A percentile compares a stretch with the other conserved stretches of the same genome.
phyloP scores from a whole-genome alignment of 1,140 invertebrate genomes.

The Caenorhabditis briggsae region DNA sequence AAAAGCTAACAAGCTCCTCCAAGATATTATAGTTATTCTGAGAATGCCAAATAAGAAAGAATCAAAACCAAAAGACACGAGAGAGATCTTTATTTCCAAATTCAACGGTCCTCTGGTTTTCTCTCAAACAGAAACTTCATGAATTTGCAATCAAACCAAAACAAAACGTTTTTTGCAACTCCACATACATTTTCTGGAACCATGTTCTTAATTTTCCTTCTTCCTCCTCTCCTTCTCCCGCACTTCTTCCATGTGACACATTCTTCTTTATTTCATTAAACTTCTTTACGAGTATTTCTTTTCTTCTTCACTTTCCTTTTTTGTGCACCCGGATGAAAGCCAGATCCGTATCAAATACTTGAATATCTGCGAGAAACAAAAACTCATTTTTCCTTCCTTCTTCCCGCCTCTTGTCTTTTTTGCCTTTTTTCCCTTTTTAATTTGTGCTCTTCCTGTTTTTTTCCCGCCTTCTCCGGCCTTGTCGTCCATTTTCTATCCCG shows the following conservation, averaged over 20 bases:
- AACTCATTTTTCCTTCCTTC: slow-evolving; percentile 7
- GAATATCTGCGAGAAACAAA: slow-evolving; percentile 34
- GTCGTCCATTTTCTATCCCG: neutral
- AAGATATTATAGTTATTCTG: no score
- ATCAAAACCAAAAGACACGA: neutral
- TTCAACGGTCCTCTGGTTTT: neutral
- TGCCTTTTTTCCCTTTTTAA: slow-evolving; percentile 16
- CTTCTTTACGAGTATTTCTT: neutral
- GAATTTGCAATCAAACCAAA: neutral
- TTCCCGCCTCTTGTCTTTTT: neutral
- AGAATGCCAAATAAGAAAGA: neutral
- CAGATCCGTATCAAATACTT: slow-evolving; percentile 9
- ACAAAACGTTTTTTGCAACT: neutral
- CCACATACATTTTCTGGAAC: neutral
- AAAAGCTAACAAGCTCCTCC: no score
- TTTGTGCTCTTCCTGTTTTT: neutral
- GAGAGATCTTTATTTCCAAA: neutral
- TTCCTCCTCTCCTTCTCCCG: no score
- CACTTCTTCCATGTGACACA: neutral
- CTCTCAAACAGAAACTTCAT: neutral
- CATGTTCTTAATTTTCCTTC: neutral
- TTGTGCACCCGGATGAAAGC: neutral
- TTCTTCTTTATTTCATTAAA: slow-evolving; percentile 22
- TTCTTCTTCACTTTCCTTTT: neutral
- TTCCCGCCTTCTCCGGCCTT: neutral